These are phyloP conservation scores for Pardosa pseudoannulata DNA, from an alignment of 2,888 invertebrate species.

Conservation along the genomic window DNA sequence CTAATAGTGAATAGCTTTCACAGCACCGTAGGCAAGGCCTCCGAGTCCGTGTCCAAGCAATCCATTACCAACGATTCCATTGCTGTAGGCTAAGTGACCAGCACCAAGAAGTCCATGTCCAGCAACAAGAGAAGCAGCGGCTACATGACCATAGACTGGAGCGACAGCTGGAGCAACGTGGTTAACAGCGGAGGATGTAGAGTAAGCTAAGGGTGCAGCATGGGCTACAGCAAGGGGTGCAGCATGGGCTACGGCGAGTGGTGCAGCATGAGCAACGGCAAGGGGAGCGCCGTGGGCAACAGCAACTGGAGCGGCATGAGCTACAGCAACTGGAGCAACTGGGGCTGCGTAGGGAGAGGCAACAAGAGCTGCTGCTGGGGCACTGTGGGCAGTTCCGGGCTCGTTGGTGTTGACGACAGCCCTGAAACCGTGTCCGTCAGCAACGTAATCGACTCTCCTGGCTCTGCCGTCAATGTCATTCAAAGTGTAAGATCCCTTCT, in stretches of 20 bases:
- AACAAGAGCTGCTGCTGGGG: slow-evolving; percentile 31
- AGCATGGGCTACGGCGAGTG: neutral
- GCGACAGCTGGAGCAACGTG: neutral
- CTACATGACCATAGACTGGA: neutral
- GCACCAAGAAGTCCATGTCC: neutral
- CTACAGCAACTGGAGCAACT: slow-evolving; percentile 8
- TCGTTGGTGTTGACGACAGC: slow-evolving; percentile 57
- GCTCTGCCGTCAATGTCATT: slow-evolving; percentile 43
- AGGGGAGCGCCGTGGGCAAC: neutral
- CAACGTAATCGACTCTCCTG: slow-evolving; percentile 68
- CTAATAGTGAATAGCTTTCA: neutral
- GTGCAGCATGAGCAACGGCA: slow-evolving; percentile 8
- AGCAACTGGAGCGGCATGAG: neutral
- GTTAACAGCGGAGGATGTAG: no score
- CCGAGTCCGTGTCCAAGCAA: neutral
- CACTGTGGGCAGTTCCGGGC: slow-evolving; percentile 54
- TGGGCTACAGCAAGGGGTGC: neutral
- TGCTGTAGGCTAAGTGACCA: neutral
- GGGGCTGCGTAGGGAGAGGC: slow-evolving; percentile 32
- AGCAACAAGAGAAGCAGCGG: neutral
- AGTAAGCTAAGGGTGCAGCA: neutral
- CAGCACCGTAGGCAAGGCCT: neutral
- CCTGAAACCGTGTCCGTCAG: slow-evolving; percentile 59
- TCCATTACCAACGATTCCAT: neutral
- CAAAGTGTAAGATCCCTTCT: neutral